phyloP scores from a whole-genome alignment of 2,797 vertebrate species.

The Perodicticus potto region DNA sequence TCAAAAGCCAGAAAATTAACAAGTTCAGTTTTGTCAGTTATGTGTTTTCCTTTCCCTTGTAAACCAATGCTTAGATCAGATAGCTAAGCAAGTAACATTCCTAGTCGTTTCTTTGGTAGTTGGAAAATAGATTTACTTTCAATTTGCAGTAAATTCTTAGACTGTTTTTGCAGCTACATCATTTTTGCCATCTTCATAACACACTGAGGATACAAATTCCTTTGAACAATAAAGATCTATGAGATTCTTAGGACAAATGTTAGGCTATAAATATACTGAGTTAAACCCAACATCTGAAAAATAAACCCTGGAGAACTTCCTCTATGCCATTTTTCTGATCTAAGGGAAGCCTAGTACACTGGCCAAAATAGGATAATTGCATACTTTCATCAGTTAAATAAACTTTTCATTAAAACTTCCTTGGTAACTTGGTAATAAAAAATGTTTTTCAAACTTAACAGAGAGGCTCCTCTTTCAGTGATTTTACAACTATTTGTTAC shows the following conservation, averaged over 20 bases:
- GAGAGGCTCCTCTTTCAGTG: background rate
- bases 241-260: constrained; percentile 28
- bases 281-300: constrained; percentile 49
- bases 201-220: constrained; percentile 16
- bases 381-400: background rate
- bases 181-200: constrained; percentile 12
- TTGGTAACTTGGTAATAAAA: background rate
- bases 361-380: constrained; percentile 18
- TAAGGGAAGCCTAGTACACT: background rate
- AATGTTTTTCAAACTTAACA: background rate
- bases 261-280: constrained; percentile 52
- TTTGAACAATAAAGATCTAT: constrained; percentile 53
- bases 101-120: background rate
- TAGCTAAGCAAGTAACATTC: background rate
- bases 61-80: background rate
- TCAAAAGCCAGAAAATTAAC: background rate
- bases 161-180: constrained; percentile 4
- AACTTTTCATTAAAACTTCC: constrained; percentile 24
- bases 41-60: background rate
- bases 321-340: constrained; percentile 47
- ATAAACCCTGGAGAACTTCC: background rate
- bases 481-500: background rate
- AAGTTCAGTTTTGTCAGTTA: background rate
- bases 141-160: constrained; percentile 60
- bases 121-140: constrained; percentile 62